phyloP scores from a whole-genome alignment of 2,797 vertebrate genomes.

The Lemur catta region DNA sequence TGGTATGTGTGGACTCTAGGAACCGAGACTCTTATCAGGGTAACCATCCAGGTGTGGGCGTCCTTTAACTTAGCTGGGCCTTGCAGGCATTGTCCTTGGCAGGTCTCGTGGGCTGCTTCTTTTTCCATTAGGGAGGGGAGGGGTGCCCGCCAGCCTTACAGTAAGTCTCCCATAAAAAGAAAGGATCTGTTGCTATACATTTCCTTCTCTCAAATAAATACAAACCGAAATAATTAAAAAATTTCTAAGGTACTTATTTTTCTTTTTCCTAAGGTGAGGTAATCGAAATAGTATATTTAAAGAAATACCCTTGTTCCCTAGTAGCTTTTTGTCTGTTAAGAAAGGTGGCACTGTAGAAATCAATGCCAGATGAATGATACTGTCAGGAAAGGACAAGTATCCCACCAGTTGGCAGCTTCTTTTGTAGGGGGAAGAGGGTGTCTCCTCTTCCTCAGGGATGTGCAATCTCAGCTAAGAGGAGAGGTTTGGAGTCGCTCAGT shows the following conservation, averaged over 20 bases:
- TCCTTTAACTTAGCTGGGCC: too few species aligned
- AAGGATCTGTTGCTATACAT: not conserved
- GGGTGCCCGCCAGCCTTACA: too few species aligned
- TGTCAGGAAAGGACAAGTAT: not conserved
- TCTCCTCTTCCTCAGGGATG: not conserved
- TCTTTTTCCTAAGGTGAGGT: not conserved
- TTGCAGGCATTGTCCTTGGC: too few species aligned
- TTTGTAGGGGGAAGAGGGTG: accelerated
- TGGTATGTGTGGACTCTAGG: too few species aligned
- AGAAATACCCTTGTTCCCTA: not conserved
- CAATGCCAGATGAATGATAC: not conserved
- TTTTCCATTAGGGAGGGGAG: too few species aligned
- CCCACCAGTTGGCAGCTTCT: not conserved
- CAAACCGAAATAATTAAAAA: not conserved
- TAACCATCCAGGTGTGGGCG: too few species aligned
- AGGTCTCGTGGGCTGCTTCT: too few species aligned
- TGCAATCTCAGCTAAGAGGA: not conserved
- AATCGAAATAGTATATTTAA: not conserved
- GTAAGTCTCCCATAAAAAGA: not conserved
- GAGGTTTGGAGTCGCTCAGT: not conserved
- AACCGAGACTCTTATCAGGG: too few species aligned
- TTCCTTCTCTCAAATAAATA: constrained; percentile 5
- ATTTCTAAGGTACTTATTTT: not conserved
- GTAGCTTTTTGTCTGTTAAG: not conserved
- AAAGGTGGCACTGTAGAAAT: accelerated